Evolutionary conservation across 92 coral and sea anemone genomes (phyloP).

Genomic region (Epizoanthus illoricatus): DNA sequence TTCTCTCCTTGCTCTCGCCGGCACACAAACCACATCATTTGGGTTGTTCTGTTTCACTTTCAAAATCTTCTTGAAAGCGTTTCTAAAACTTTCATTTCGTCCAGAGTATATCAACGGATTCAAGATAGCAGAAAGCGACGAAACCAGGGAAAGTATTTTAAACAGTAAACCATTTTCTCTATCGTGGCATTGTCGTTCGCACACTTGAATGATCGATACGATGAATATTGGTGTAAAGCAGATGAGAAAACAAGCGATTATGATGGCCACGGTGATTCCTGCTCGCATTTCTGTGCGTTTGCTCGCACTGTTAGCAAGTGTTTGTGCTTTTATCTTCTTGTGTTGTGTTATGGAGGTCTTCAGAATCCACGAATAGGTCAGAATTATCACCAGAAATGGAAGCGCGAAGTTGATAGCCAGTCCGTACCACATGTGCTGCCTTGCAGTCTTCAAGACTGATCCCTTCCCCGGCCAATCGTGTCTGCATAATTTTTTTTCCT

Average conservation of each 20-base stretch:
- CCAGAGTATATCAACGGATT: conserved; percentile 15
- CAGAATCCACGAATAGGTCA: conserved; percentile 19
- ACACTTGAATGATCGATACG: not conserved
- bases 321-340: conserved; percentile 22
- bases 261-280: conserved; percentile 16
- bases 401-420: conserved; percentile 12
- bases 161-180: not conserved
- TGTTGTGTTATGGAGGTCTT: conserved; percentile 30
- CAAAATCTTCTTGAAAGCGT: conserved; percentile 17
- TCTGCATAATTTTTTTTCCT: not conserved
- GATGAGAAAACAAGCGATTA: conserved; percentile 10
- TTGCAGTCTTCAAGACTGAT: not conserved
- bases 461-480: not conserved
- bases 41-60: not conserved
- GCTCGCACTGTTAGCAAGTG: not conserved
- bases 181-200: conserved; percentile 7
- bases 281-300: conserved; percentile 8
- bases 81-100: conserved; percentile 28
- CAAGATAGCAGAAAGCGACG: conserved; percentile 11
- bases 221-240: conserved; percentile 27
- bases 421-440: not conserved
- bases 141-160: not conserved
- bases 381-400: conserved; percentile 12
- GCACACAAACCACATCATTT: not conserved
- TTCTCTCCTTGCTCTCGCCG: not conserved